Conservation (phyloP, 2,888 invertebrate species). For the Carabus problematicus region DNA sequence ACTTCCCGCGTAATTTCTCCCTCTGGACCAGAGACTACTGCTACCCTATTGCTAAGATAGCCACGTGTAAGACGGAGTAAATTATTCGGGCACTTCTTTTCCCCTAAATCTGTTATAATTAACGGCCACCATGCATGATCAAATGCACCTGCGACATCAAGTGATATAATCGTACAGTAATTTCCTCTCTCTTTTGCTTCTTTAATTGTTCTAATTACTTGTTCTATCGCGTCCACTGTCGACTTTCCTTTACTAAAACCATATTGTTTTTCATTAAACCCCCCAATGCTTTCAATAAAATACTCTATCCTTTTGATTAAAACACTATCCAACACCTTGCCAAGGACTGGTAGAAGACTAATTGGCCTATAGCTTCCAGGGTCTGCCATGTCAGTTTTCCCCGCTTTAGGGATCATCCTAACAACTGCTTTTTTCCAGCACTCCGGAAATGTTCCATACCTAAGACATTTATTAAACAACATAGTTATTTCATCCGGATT, state of each 20-base stretch:
- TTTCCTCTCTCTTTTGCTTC: constrained; percentile 18
- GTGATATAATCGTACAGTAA: constrained; percentile 40
- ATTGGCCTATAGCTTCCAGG: constrained; percentile 41
- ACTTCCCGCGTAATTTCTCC: constrained; percentile 12
- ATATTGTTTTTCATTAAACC: constrained; percentile 23
- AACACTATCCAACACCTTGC: constrained; percentile 28
- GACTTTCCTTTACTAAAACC: constrained; percentile 30
- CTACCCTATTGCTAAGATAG: constrained; percentile 14
- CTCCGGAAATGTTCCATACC: constrained; percentile 19
- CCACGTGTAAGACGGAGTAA: constrained; percentile 5
- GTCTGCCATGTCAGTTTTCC: constrained; percentile 39
- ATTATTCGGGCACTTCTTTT: constrained; percentile 43
- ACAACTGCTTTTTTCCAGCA: constrained; percentile 46
- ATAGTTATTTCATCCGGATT: constrained; percentile 4
- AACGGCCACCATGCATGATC: constrained; percentile 51
- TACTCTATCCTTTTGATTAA: constrained; percentile 24
- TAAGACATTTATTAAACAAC: constrained; percentile 27
- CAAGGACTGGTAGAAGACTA: constrained; percentile 34
- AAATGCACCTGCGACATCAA: constrained; percentile 48
- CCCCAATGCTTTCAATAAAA: neutral
- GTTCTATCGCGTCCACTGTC: constrained; percentile 31
- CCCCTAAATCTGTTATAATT: constrained; percentile 39
- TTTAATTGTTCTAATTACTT: neutral
- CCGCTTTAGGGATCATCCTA: constrained; percentile 49
- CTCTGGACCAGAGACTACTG: neutral